Evolutionary conservation across 2,797 vertebrate genomes (phyloP), one percentile per base, ranked within the genome.

Genomic region (Acrossocheilus wenchowensis): DNA sequence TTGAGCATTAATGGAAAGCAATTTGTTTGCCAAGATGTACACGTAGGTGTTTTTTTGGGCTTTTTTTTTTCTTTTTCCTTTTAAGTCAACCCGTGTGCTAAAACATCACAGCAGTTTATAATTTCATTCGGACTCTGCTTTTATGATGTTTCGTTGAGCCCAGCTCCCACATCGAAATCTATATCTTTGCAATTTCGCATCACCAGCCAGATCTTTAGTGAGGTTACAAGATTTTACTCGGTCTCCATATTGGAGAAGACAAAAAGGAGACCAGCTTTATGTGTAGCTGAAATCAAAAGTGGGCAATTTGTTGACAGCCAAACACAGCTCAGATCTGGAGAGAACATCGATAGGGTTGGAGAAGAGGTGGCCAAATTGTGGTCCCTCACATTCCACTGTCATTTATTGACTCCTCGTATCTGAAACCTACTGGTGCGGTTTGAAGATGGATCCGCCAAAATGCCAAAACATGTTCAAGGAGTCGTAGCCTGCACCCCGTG

Each of bases 221-320:
- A 93, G 60, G 84, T 79, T 81, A 71, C 21, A 90, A 88, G 89
- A 91, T 92, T 75, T 78, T 93, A 90, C 90, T 93, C 92, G 82
- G 90, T 94, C 95, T 96, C 95, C 95, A 96, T 95, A 95, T 96
- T 95, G 95, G 95, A 96, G 92, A 89, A 89, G 90, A 88, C 34
- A 45, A 90, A 91, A 92, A 84, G 4, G 88, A 90, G 91, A 48
- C 80, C 48, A 83, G 87, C 73, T 94, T 88, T 87, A 90, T 81
- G 30, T 79, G 62, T 81, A 72, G 64, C 92, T 90, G 90, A 94
- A 93, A 92, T 92, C 91, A 93, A 91, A 91, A 92, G 90, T 10
- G 89, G 74, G 68, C 66, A 34, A 36, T 48, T 85, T 79, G 50
- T 72, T 72, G 50, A 85, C 66, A 10, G 83, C 50, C 78, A 91